Evolutionary conservation across 1,140 invertebrate genomes (phyloP), one percentile per base, ranked within the genome.

Genomic region (Drosophila teissieri): DNA sequence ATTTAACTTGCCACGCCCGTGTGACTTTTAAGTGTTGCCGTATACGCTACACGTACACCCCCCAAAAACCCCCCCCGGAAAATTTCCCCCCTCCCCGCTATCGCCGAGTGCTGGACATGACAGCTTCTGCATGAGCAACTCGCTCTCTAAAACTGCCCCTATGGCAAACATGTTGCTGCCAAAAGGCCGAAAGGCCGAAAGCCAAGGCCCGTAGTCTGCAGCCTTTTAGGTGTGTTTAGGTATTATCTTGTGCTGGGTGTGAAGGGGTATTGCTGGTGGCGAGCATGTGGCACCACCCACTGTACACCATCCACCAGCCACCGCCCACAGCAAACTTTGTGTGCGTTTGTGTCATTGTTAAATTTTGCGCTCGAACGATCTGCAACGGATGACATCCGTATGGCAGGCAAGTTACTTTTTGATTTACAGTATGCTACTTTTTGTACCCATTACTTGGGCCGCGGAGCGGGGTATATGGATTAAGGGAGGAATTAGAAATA

Each of bases 321-420:
- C 64, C 46, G 64, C 42, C 64, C 65, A 44, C 54, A 60, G 68
- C 75, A 80, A 80, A 80, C 68, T 72, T 70, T 81, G 72, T 53
- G 42, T 82, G 63, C 67, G 45, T 90, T 90, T 90, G 86, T 85
- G 85, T 86, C 86, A 90, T 90, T 90, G 86, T 90, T 90, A 90
- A 84, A 90, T 88, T 90, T 90, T 86, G 86, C 86, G 88, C 86
- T 90, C 77, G 86, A 90, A 82, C 82, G 86, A 90, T 78, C 83
- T 90, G 82, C 86, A 83, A 82, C 86, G 86, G 84, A 90, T 90
- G 82, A 90, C 88, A 86, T 86, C 86, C 79, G 82, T 80, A 83
- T 78, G 82, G 82, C 72, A 74, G 64, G 73, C 82, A 82, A 90
- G 86, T 90, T 90, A 90, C 85, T 89, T 89, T 89, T 89, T 89